These are phyloP conservation scores for Stictonetta naevosa DNA, from an alignment of 2,113 vertebrate species.

Conservation along the genomic window DNA sequence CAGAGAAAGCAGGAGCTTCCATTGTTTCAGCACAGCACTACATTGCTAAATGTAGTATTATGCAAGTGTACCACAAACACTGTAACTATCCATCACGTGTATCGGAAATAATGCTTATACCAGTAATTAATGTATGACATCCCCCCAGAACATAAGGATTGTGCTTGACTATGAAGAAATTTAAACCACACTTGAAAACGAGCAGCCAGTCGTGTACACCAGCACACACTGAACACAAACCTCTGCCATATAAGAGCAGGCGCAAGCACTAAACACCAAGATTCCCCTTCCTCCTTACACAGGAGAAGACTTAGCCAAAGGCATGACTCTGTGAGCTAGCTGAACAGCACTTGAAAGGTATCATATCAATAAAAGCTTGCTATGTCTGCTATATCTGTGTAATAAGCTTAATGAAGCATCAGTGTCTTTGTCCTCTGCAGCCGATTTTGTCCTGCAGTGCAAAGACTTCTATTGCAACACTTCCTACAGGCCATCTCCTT, in stretches of 20 bases:
- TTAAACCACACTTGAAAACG: background rate
- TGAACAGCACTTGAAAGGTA: background rate
- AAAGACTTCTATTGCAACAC: slow-evolving; percentile 18
- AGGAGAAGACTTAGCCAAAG: background rate
- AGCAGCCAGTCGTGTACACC: fast-evolving
- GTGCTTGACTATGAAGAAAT: slow-evolving; percentile 1
- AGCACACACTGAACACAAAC: background rate
- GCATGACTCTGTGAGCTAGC: background rate
- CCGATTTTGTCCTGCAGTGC: background rate
- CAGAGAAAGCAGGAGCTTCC: slow-evolving; percentile 41
- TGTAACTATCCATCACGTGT: background rate
- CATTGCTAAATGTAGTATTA: slow-evolving; percentile 40
- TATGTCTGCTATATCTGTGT: fast-evolving
- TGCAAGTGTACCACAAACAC: slow-evolving; percentile 5
- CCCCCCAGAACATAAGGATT: background rate
- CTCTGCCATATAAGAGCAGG: background rate
- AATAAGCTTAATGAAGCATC: background rate
- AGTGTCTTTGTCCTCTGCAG: background rate
- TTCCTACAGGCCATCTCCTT: background rate
- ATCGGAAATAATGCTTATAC: background rate
- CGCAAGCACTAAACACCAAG: background rate
- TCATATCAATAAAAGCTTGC: background rate
- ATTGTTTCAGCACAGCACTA: slow-evolving; percentile 11
- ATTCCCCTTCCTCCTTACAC: background rate
- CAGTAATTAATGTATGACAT: background rate